These are phyloP conservation scores for Dinocampus coccinellae DNA, from an alignment of 2,888 invertebrate genomes.

Conservation along the genomic window DNA sequence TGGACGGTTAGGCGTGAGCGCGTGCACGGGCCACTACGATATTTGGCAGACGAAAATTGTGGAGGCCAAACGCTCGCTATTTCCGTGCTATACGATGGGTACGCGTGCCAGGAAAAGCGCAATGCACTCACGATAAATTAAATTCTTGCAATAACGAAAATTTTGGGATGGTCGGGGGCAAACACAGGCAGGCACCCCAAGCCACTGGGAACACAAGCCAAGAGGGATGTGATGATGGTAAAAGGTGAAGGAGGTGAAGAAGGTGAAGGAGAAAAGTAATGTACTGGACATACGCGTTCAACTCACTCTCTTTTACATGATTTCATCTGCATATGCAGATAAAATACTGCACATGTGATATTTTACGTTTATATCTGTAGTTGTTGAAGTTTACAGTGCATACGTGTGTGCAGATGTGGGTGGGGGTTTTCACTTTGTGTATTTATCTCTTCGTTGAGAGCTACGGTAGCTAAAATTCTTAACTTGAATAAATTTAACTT, in stretches of 20 bases:
- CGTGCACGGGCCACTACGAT: slow-evolving; percentile 16
- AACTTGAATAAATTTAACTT: slow-evolving; percentile 7
- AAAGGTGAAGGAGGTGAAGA: slow-evolving; percentile 10
- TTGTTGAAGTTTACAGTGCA: not conserved
- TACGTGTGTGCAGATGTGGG: not conserved
- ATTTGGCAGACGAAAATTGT: slow-evolving; percentile 41
- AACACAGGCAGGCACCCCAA: not conserved
- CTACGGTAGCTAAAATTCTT: not conserved
- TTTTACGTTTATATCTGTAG: not conserved
- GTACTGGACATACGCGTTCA: slow-evolving; percentile 7
- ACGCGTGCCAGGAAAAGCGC: slow-evolving; percentile 55
- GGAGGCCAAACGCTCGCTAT: slow-evolving; percentile 48
- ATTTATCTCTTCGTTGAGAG: not conserved
- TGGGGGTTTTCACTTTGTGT: not conserved
- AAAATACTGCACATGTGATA: not conserved
- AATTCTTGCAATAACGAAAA: slow-evolving; percentile 49
- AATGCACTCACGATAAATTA: slow-evolving; percentile 53
- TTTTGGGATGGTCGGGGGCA: not conserved
- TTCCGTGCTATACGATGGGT: slow-evolving; percentile 49
- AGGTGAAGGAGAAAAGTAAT: not conserved
- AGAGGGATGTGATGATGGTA: slow-evolving; percentile 1
- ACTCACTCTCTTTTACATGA: slow-evolving; percentile 7
- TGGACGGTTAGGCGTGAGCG: slow-evolving; percentile 11
- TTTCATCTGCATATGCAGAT: slow-evolving; percentile 6
- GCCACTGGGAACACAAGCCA: no score